Percentiles rank a stretch among this genome's conserved stretches.
Evolutionary conservation across 2,113 vertebrate species (phyloP).

Genomic region (Dicerorhinus sumatrensis): DNA sequence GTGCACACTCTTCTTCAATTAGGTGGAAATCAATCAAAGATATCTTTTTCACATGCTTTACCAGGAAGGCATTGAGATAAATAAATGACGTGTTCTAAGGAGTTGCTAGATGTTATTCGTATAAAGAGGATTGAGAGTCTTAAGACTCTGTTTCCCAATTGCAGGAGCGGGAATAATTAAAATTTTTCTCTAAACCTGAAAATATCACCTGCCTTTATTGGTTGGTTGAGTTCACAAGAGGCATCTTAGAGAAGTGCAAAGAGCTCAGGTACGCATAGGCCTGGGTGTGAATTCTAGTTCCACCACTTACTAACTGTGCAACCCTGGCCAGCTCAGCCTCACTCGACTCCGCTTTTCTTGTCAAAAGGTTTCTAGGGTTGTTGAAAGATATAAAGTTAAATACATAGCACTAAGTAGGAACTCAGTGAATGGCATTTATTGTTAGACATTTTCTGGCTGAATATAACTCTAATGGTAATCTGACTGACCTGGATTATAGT

Average conservation of each 20-base stretch:
- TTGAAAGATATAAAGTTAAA: not conserved
- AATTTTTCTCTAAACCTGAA: not conserved
- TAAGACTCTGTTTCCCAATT: constrained; percentile 22
- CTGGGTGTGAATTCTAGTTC: not conserved
- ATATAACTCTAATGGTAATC: not conserved
- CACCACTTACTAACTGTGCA: not conserved
- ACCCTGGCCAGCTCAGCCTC: not conserved
- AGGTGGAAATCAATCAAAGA: not conserved
- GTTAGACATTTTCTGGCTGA: not conserved
- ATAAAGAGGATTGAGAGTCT: not conserved
- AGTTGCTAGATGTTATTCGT: not conserved
- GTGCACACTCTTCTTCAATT: not conserved
- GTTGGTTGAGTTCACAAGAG: not conserved
- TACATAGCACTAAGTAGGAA: not conserved
- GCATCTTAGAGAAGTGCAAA: not conserved
- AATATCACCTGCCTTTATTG: not conserved
- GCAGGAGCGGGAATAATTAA: not conserved
- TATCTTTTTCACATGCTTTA: not conserved
- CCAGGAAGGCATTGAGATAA: not conserved
- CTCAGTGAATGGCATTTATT: not conserved
- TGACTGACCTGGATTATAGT: not conserved
- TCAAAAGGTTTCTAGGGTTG: not conserved
- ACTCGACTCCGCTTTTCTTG: not conserved
- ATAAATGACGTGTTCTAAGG: not conserved
- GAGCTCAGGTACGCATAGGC: not conserved